Conservation (phyloP, 2,113 vertebrate species). For the Sinocyclocheilus rhinocerous region DNA sequence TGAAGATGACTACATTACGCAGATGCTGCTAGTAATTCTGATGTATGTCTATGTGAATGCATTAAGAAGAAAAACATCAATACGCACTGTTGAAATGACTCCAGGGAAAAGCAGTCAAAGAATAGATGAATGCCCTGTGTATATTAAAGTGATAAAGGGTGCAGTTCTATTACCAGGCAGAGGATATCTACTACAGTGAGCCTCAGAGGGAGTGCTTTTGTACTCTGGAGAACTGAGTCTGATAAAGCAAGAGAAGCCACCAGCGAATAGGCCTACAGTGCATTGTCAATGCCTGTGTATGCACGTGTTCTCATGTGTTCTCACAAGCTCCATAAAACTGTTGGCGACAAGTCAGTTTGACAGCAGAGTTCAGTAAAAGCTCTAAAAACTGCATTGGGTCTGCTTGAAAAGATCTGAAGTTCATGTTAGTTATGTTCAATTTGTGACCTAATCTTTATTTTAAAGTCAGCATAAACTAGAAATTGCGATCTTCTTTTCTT, state of each 20-base stretch:
- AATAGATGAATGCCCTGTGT: conserved; percentile 6
- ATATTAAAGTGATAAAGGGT: conserved; percentile 5
- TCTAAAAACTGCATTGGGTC: too few species aligned
- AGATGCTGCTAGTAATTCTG: neutral
- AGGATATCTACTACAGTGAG: neutral
- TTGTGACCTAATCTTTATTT: too few species aligned
- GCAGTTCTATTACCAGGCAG: neutral
- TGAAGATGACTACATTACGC: neutral
- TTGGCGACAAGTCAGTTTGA: neutral
- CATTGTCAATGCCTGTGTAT: neutral
- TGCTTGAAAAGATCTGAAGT: too few species aligned
- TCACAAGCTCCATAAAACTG: neutral
- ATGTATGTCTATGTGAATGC: conserved; percentile 11
- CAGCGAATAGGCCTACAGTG: neutral
- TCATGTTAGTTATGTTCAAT: too few species aligned
- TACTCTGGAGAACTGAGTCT: neutral
- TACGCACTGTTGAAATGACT: neutral
- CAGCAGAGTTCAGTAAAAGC: neutral
- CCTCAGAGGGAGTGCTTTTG: neutral
- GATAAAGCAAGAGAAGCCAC: neutral
- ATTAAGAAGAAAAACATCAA: conserved; percentile 16
- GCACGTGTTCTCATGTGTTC: neutral
- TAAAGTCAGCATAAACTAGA: too few species aligned
- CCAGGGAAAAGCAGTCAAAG: neutral
- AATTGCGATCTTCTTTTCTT: too few species aligned